Evolutionary conservation across 2,113 vertebrate genomes (phyloP).

Genomic region (Tyto alba): DNA sequence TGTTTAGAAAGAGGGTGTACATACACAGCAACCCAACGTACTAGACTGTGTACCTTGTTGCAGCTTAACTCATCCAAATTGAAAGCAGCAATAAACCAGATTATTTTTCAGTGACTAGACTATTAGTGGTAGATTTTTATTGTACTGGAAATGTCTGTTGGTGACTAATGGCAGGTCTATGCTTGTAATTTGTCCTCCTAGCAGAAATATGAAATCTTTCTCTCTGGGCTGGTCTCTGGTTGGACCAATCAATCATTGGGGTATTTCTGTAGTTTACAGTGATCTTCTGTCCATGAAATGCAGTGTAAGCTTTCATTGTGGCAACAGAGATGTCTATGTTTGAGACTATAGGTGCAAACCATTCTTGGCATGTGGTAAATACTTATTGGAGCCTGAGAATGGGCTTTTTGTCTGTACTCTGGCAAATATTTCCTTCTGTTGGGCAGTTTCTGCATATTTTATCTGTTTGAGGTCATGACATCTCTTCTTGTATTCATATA

Average conservation of each 20-base stretch:
- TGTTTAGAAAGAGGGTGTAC: neutral
- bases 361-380: neutral
- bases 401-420: neutral
- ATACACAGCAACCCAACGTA: too few species aligned
- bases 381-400: neutral
- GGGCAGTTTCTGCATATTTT: neutral
- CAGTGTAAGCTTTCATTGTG: neutral
- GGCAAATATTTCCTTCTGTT: neutral
- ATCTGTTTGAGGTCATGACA: neutral
- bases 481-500: neutral
- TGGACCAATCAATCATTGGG: neutral
- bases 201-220: neutral
- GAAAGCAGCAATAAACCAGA: neutral
- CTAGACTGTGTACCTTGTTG: neutral
- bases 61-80: neutral
- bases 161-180: neutral
- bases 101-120: neutral
- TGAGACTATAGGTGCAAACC: neutral
- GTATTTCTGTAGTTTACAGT: neutral
- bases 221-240: neutral
- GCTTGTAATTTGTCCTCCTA: neutral
- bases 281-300: neutral
- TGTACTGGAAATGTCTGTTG: neutral
- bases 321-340: neutral
- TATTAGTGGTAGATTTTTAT: neutral